phyloP scores from a whole-genome alignment of 2,113 vertebrate species.

The Pedetes capensis region DNA sequence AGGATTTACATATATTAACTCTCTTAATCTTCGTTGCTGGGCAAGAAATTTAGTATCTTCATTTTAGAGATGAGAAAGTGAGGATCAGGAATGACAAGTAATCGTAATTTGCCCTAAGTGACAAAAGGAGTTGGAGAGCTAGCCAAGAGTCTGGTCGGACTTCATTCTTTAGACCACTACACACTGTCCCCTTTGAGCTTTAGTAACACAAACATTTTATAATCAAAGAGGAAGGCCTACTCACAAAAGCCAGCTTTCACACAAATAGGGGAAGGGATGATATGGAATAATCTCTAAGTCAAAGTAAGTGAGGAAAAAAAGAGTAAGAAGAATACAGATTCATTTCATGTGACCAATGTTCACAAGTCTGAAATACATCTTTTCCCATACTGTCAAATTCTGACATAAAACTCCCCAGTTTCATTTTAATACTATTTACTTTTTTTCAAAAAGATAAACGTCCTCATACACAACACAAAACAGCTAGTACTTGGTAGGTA shows the following conservation, averaged over 20 bases:
- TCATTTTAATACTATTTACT: background rate
- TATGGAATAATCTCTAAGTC: background rate
- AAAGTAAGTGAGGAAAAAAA: background rate
- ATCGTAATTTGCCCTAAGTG: background rate
- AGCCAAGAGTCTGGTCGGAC: background rate
- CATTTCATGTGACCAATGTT: background rate
- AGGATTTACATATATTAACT: background rate
- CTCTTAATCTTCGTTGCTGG: background rate
- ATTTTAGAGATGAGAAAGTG: background rate
- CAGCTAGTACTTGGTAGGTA: background rate
- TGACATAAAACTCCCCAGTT: background rate
- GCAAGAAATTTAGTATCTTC: background rate
- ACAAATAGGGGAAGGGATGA: background rate
- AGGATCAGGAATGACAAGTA: background rate
- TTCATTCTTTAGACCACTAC: background rate
- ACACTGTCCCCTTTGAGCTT: background rate
- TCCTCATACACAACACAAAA: background rate
- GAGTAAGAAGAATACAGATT: background rate
- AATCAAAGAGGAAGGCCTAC: background rate
- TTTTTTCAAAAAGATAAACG: background rate
- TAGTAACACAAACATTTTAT: background rate
- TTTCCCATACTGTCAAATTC: background rate
- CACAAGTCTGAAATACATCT: constrained; percentile 6
- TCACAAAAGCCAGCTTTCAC: background rate
- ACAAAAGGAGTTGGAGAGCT: background rate